Evolutionary conservation across 64 coral and sea anemone genomes (phyloP), one percentile per base, ranked within the genome.

Genomic region (Stichodactyla mertensii): DNA sequence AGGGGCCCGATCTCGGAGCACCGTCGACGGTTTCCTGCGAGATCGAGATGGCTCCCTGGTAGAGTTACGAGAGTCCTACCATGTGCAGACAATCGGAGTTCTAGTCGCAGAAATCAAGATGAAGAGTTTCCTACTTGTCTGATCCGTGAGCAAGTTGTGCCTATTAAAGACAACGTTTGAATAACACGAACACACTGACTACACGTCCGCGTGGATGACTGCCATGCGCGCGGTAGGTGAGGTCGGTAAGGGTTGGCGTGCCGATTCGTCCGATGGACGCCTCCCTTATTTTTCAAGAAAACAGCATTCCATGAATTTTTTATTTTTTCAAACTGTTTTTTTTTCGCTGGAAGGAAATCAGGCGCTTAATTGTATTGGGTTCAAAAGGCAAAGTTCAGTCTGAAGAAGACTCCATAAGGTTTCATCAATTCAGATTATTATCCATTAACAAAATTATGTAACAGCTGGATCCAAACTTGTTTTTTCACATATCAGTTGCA

Each of bases 51-150:
- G 79, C 79, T 60, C 53, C 80, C 77, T 14, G 82, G 80, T 55
- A 31, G 88, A 19, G 59, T 83, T 11, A 69, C 28, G 14, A 36
- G 36, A 12, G 57, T 69, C 20, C 20, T 12, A 58, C 55, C 56
- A 54, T 51, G 52, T 55, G n/a, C 6, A 14, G 77, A 88, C 57
- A 74, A 53, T 8, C 58, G 53, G 53, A 0, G 77, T 88, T 2
- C 74, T 77, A 80, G 55, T 55, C 31, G 87, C 61, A 22, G 59
- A 24, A 10, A 78, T 89, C 23, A 89, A 89, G 87, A 89, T 78
- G 16, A 82, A 61, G 55, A 69, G 27, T 18, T 82, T 57, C 18
- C 31, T 45, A 45, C 36, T 45, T 45, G 36, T 45, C 36, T 45
- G 36, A 45, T 2, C 36, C 36, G 3, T 45, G 36, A 45, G 36